A percentile compares a stretch with the other conserved stretches of the same genome.
Conservation (phyloP, 2,888 invertebrate species). For the Pseudococcus longispinus region DNA sequence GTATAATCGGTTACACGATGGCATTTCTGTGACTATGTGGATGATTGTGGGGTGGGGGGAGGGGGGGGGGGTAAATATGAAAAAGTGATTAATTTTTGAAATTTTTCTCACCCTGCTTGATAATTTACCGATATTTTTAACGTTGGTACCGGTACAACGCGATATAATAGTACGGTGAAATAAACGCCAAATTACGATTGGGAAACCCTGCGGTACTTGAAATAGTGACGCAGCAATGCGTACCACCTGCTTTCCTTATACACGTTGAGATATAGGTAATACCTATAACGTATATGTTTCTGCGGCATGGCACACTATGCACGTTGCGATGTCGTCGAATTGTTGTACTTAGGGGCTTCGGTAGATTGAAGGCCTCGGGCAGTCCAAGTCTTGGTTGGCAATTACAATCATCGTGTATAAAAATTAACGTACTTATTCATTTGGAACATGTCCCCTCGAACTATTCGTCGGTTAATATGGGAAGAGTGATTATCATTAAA, state of each 20-base stretch:
- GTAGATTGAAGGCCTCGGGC: not conserved
- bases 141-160: no score
- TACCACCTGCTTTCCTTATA: not conserved
- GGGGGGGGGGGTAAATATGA: no score
- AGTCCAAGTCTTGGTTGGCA: slow-evolving; percentile 49
- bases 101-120: no score
- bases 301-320: not conserved
- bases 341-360: slow-evolving; percentile 9
- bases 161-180: no score
- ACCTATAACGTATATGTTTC: not conserved
- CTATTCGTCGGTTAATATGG: slow-evolving; percentile 55
- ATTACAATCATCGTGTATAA: slow-evolving; percentile 52
- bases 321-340: not conserved
- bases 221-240: not conserved
- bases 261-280: not conserved
- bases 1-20: no score
- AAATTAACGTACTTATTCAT: slow-evolving; percentile 55
- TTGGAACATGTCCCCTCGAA: slow-evolving; percentile 54
- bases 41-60: no score
- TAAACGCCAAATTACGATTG: not conserved
- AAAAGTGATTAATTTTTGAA: no score
- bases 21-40: no score
- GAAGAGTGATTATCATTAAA: slow-evolving; percentile 53
- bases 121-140: no score
- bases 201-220: not conserved